Evolutionary conservation across 2,113 vertebrate genomes (phyloP), one percentile per base, ranked within the genome.

Genomic region (Quiscalus mexicanus): DNA sequence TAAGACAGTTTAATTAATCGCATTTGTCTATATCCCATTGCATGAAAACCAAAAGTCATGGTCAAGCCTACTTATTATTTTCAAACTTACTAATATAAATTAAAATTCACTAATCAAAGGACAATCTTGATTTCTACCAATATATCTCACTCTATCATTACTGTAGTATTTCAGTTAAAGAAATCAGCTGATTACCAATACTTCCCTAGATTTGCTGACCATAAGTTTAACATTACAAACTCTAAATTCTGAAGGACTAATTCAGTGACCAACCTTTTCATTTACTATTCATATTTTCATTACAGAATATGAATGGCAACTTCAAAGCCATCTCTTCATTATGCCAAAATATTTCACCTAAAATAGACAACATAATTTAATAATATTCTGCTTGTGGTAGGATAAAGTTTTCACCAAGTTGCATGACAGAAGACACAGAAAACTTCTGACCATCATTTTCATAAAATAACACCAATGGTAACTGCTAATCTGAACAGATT

Each of bases 91-190:
- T 90, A 87, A 37, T 19, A 4, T 50, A 93, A 92, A 89, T 45
- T 87, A 95, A 89, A 94, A 65, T 83, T 75, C 30, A 87, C 31
- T 45, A 89, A 88, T 82, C 67, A 63, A 39, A 90, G 39, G 9
- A 80, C 49, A 50, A 86, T 28, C 41, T 89, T 45, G n/a, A 70
- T 89, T 67, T 81, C 17, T 2, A 89, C 44, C 10, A 19, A 33
- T 12, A 45, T 41, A 77, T 88, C 94, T 91, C 35, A 50, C 42
- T 5, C 6, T 49, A 35, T 19, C 44, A 35, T 55, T 75, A 6
- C 9, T 70, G 88, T 68, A 92, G 41, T n/a, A 19, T 49, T 90
- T 67, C 16, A 59, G 4, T 10, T 35, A 78, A 88, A 87, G 49
- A 53, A 74, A 49, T 30, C 16, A 39, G 16, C 15, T 24, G 59